phyloP scores from a whole-genome alignment of 2,113 vertebrate genomes.

The Panthera leo region DNA sequence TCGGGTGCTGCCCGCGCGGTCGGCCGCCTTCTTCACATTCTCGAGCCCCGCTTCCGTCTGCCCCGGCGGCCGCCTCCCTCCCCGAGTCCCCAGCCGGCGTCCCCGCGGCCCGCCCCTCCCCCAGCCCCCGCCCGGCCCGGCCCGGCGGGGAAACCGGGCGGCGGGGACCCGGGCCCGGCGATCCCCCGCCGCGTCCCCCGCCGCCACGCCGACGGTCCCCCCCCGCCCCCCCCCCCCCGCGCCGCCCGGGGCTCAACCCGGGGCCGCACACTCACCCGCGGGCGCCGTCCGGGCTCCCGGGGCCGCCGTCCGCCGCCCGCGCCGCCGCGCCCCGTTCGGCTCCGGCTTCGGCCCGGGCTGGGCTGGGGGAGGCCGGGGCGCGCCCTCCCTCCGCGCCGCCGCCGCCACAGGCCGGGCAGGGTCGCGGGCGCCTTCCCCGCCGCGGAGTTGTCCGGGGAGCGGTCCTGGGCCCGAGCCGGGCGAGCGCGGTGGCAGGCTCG shows the following conservation, averaged over 20 bases:
- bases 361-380: not conserved
- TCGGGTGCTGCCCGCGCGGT: not conserved
- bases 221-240: not conserved
- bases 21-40: not conserved
- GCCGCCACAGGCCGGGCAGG: slow-evolving; percentile 7
- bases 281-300: slow-evolving; percentile 41
- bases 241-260: not conserved
- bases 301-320: not conserved
- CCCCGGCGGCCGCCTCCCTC: not conserved
- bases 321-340: not conserved
- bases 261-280: slow-evolving; percentile 66
- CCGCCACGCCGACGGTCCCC: not conserved
- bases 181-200: not conserved
- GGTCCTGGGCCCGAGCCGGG: not conserved
- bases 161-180: not conserved
- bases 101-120: not conserved
- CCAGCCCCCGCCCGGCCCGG: not conserved
- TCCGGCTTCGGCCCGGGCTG: not conserved
- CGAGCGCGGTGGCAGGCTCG: not conserved
- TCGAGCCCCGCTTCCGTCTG: not conserved
- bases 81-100: not conserved
- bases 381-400: not conserved
- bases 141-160: not conserved
- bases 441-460: slow-evolving; percentile 43
- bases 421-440: not conserved